Evolutionary conservation across 2,113 vertebrate species (phyloP).

Genomic region (Acrocephalus arundinaceus): DNA sequence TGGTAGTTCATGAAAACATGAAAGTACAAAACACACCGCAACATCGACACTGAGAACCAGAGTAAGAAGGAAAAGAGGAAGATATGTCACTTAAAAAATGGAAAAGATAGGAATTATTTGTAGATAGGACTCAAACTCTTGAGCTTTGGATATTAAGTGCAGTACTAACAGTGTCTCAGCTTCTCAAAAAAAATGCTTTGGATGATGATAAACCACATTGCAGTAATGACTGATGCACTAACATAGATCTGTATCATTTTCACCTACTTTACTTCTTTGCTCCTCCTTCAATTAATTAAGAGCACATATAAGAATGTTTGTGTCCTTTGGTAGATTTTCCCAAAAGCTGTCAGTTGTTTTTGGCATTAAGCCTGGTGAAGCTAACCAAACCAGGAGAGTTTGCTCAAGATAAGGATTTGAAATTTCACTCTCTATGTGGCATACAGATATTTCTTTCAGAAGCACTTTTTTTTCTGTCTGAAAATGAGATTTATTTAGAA

Average conservation of each 20-base stretch:
- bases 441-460: neutral
- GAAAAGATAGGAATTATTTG: neutral
- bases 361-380: neutral
- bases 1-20: no score
- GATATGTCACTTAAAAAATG: neutral
- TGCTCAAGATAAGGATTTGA: neutral
- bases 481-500: neutral
- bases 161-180: neutral
- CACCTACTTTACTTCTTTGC: neutral
- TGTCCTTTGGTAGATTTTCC: neutral
- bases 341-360: neutral
- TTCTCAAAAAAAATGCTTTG: neutral
- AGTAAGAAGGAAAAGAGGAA: neutral
- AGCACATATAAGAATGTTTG: neutral
- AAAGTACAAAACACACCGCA: no score
- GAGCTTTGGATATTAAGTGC: neutral
- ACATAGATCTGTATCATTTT: neutral
- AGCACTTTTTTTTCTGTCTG: neutral
- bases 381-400: neutral
- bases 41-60: neutral
- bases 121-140: neutral
- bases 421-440: neutral
- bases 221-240: neutral
- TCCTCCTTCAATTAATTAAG: neutral
- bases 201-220: neutral